phyloP scores from a whole-genome alignment of 2,113 vertebrate genomes.

The Leucopsar rothschildi region DNA sequence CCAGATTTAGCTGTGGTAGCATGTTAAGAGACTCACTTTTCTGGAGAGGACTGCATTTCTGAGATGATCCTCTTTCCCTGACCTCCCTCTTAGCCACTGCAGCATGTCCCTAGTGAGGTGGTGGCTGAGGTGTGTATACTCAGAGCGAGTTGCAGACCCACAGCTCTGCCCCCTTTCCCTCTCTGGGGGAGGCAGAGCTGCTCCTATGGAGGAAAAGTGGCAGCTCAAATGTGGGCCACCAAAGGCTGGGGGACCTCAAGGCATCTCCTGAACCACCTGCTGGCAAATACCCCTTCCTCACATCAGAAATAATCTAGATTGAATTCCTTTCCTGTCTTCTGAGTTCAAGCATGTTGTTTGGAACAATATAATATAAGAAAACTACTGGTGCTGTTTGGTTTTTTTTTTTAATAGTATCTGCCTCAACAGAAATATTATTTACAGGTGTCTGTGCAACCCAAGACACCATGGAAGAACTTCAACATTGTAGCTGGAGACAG shows the following conservation, averaged over 20 bases:
- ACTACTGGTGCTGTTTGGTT: not conserved
- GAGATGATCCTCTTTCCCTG: not conserved
- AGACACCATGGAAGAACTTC: not conserved
- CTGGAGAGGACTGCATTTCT: not conserved
- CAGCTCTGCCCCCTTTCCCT: not conserved
- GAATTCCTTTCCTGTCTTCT: not conserved
- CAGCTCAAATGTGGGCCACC: not conserved
- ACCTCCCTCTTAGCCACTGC: not conserved
- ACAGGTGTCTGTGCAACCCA: not conserved
- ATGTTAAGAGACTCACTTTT: not conserved
- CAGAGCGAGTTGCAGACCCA: not conserved
- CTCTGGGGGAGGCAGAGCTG: not conserved
- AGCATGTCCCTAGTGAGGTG: too few relatives aligned
- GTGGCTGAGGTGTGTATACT: not conserved
- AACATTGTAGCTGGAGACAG: not conserved
- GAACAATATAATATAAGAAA: not conserved
- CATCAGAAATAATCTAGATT: not conserved
- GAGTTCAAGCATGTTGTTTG: not conserved
- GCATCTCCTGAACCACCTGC: not conserved
- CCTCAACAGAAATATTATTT: not conserved
- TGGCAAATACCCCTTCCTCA: not conserved
- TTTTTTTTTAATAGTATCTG: not conserved
- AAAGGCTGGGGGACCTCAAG: not conserved
- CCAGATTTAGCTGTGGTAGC: not conserved
- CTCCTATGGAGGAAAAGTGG: not conserved